A percentile compares a stretch with the other conserved stretches of the same genome.
Conservation (phyloP, 2,113 vertebrate species). For the Pachycephala philippinensis region DNA sequence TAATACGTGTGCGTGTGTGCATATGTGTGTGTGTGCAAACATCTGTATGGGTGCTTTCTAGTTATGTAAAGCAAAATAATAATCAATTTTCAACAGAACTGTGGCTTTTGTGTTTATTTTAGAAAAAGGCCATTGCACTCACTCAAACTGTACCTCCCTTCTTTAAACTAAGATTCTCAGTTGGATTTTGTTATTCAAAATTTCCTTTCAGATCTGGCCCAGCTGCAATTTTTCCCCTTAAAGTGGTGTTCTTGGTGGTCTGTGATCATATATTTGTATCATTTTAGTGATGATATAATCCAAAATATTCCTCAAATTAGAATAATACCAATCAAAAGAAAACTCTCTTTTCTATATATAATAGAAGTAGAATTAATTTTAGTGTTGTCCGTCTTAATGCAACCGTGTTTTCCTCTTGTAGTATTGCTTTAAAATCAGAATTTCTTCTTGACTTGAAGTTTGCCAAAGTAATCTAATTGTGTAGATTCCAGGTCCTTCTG, state of each 20-base stretch:
- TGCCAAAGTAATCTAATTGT: not conserved
- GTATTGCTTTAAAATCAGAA: not conserved
- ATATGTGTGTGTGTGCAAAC: not conserved
- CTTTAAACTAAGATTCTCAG: not conserved
- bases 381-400: not conserved
- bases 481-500: not conserved
- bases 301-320: not conserved
- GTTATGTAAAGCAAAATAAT: not conserved
- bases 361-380: not conserved
- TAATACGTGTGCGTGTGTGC: accelerated
- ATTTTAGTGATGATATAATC: not conserved
- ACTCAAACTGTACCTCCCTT: not conserved
- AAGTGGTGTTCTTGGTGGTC: not conserved
- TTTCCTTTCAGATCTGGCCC: not conserved
- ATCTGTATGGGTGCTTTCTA: not conserved
- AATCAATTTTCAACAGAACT: not conserved
- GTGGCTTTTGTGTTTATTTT: not conserved
- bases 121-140: not conserved
- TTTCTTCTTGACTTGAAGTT: not conserved
- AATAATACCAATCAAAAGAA: slow-evolving; percentile 5
- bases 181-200: not conserved
- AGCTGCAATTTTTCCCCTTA: not conserved
- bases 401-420: not conserved
- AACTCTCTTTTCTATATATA: not conserved
- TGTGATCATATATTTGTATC: too few species aligned